phyloP scores from a whole-genome alignment of 2,113 vertebrate genomes.

The Bos indicus region DNA sequence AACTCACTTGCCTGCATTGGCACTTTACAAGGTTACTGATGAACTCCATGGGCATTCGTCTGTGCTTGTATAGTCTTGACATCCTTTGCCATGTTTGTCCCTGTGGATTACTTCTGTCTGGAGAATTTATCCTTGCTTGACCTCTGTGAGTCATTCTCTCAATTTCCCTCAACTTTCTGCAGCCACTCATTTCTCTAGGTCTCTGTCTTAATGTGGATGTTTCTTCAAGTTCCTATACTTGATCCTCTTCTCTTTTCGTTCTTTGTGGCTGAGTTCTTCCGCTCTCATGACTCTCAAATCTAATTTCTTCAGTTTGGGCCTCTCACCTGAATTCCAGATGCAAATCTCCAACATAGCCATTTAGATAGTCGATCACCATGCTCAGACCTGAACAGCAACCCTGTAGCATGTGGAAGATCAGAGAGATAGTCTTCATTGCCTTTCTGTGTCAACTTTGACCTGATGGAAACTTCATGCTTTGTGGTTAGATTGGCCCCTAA shows the following conservation, averaged over 20 bases:
- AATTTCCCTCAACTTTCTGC: background rate
- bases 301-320: background rate
- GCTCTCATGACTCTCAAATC: background rate
- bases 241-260: background rate
- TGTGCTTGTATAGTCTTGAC: background rate
- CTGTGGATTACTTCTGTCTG: background rate
- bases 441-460: background rate
- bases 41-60: background rate
- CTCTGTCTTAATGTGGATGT: background rate
- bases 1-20: background rate
- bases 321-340: background rate
- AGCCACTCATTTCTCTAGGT: background rate
- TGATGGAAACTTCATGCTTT: background rate
- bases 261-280: background rate
- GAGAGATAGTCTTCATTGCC: background rate
- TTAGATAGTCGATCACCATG: background rate
- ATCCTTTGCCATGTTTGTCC: background rate
- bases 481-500: background rate
- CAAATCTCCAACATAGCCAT: background rate
- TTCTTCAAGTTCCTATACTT: background rate
- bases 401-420: background rate
- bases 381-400: background rate
- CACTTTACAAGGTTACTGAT: background rate
- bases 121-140: background rate
- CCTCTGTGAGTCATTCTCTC: background rate